phyloP scores from a whole-genome alignment of 2,113 vertebrate genomes.

The Ramphastos sulfuratus region DNA sequence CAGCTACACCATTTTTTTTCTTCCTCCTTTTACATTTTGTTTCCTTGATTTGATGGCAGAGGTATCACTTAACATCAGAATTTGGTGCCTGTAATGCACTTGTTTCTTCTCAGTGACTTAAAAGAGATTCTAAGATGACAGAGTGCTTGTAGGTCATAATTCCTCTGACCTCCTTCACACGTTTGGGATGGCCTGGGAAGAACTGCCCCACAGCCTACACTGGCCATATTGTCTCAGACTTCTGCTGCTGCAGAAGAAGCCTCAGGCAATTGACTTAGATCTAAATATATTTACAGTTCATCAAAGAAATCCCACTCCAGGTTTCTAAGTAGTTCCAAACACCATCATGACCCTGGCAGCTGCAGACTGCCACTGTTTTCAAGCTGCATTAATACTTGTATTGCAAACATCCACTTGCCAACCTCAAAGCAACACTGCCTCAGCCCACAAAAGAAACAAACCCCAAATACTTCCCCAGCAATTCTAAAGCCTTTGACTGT shows the following conservation, averaged over 20 bases:
- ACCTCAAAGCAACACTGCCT: neutral
- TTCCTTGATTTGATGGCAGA: neutral
- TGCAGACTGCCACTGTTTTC: neutral
- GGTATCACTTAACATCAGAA: neutral
- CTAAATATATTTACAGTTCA: neutral
- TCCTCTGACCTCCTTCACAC: neutral
- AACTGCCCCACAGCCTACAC: neutral
- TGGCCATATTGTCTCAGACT: neutral
- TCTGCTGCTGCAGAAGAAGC: neutral
- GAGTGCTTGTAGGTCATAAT: neutral
- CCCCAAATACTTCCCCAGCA: neutral
- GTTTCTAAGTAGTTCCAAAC: neutral
- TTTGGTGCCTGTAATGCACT: neutral
- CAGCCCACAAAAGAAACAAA: constrained; percentile 10
- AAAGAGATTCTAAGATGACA: neutral
- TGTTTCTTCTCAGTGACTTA: neutral
- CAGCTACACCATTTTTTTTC: neutral
- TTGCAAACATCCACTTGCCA: neutral
- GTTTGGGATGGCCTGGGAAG: neutral
- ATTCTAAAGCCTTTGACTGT: constrained; percentile 2
- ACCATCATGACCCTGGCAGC: neutral
- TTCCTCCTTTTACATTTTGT: neutral
- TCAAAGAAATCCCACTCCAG: neutral
- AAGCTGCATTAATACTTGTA: neutral
- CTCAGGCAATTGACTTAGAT: neutral